Base-by-base conservation (phyloP, 1,140 invertebrate genomes). In the Hyphantria cunea region DNA sequence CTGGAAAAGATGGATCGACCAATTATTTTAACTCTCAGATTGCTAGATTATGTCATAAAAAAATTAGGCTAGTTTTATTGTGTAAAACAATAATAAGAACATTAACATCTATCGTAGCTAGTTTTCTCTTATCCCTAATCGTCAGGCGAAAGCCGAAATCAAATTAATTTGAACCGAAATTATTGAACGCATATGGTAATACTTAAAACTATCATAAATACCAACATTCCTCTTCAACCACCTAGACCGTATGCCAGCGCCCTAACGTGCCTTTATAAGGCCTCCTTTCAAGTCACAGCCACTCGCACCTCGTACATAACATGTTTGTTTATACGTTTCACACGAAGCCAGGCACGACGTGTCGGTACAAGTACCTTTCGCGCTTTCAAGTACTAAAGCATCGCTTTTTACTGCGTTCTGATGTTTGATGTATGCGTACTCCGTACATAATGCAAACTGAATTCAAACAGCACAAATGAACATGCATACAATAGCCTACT, bases 261-360 rank as follows among this genome's bases (percentile, higher is more conserved):
- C 55, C 32, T 58, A 49, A 49, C 44, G 11, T 15, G 9, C 32
- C 54, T 58, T 41, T 49, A 58, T 32, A 48, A 58, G 48, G 48
- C 45, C 55, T 64, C 25, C 55, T 53, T 65, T 65, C 63, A 58
- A 41, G 62, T 25, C 48, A 58, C 42, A 65, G 54, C 49, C 63
- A 65, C 63, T 65, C 63, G 47, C 64, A 44, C 56, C 61, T 60
- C 49, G 31, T 44, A 50, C 13, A 37, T 50, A 31, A 59, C 55
- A 50, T 74, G 72, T 78, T 74, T 74, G 79, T 78, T 78, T 80
- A 68, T 74, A 70, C 72, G 73, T 72, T 80, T 82, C 71, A 74
- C 76, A 80, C 74, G 70, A 72, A 49, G 66, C 69, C 52, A 73
- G 66, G 69, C 71, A 67, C 69, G 58, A 73, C 70, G 69, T 71